Evolutionary conservation across 1,140 invertebrate species (phyloP).

Genomic region (Drosophila bocki): DNA sequence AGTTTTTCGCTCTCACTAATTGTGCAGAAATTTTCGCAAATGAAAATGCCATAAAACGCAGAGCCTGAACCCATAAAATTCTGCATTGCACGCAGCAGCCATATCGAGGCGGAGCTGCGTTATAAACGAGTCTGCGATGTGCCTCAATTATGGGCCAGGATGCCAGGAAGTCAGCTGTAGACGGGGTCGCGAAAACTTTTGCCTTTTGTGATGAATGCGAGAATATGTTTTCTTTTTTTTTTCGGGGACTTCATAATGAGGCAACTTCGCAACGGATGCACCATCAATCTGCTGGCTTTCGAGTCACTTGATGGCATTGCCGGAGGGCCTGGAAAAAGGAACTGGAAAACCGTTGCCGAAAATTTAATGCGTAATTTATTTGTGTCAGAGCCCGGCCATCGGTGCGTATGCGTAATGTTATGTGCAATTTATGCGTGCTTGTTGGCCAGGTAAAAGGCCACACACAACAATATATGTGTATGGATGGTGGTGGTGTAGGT

Average conservation of each 20-base stretch:
- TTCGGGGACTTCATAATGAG: slow-evolving; percentile 75
- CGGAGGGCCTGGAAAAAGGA: background rate
- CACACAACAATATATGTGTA: slow-evolving; percentile 20
- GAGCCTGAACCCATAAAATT: slow-evolving; percentile 59
- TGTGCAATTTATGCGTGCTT: slow-evolving; percentile 63
- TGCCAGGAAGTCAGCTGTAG: slow-evolving; percentile 31
- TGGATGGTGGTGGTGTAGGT: slow-evolving; percentile 63
- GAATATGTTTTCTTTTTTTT: slow-evolving; percentile 59
- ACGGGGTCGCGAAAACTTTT: slow-evolving; percentile 53
- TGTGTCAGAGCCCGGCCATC: slow-evolving; percentile 27
- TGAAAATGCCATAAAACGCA: slow-evolving; percentile 57
- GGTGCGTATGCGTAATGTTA: slow-evolving; percentile 67
- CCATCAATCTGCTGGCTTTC: slow-evolving; percentile 61
- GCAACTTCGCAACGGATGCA: slow-evolving; percentile 40
- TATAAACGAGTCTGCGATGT: slow-evolving; percentile 81
- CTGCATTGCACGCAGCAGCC: slow-evolving; percentile 46
- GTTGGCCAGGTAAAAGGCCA: slow-evolving; percentile 60
- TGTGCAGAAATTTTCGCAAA: slow-evolving; percentile 63
- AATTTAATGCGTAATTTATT: slow-evolving; percentile 78
- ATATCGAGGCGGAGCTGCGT: slow-evolving; percentile 25
- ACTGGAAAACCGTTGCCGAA: slow-evolving; percentile 24
- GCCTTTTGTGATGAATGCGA: slow-evolving; percentile 75
- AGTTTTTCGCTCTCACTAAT: slow-evolving; percentile 65
- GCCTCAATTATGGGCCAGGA: slow-evolving; percentile 75
- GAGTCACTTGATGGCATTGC: slow-evolving; percentile 30